Evolutionary conservation across 2,888 invertebrate species (phyloP).

Genomic region (Drosophila flavopinicola): DNA sequence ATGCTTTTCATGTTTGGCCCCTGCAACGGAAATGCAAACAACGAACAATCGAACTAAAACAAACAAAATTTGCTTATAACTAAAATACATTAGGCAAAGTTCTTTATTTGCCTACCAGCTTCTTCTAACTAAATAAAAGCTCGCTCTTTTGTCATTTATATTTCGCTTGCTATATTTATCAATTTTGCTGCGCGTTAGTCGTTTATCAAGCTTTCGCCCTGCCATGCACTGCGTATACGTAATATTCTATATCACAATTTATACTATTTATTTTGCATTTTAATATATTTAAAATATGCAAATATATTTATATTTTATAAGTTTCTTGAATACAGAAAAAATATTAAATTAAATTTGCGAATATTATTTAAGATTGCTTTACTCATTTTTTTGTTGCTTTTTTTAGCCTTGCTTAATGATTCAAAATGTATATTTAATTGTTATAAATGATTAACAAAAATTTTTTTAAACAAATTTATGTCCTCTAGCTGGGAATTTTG

Average conservation of each 20-base stretch:
- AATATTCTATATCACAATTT: conserved; percentile 45
- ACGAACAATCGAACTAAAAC: conserved; percentile 23
- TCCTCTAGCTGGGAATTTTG: conserved; percentile 10
- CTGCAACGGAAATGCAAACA: conserved; percentile 25
- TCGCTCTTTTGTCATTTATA: conserved; percentile 22
- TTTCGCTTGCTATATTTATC: conserved; percentile 38
- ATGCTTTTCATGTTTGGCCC: conserved; percentile 10
- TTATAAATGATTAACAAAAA: conserved; percentile 2
- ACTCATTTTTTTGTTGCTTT: background rate
- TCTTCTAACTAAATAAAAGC: conserved; percentile 25
- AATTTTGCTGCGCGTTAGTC: conserved; percentile 1
- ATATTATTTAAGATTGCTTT: background rate
- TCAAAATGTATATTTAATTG: conserved; percentile 22
- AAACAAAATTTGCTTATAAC: conserved; percentile 7
- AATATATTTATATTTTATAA: background rate
- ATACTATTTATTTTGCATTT: conserved; percentile 10
- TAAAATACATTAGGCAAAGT: background rate
- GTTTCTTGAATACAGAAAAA: background rate
- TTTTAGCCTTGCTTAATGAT: background rate
- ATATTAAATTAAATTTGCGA: background rate
- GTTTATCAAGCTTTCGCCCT: conserved; percentile 47
- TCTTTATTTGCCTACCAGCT: background rate
- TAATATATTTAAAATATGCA: too few species aligned
- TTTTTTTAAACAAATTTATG: conserved; percentile 10
- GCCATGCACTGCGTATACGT: conserved; percentile 63